phyloP scores from a whole-genome alignment of 2,888 invertebrate genomes.

The Cremastobaeus sp. region DNA sequence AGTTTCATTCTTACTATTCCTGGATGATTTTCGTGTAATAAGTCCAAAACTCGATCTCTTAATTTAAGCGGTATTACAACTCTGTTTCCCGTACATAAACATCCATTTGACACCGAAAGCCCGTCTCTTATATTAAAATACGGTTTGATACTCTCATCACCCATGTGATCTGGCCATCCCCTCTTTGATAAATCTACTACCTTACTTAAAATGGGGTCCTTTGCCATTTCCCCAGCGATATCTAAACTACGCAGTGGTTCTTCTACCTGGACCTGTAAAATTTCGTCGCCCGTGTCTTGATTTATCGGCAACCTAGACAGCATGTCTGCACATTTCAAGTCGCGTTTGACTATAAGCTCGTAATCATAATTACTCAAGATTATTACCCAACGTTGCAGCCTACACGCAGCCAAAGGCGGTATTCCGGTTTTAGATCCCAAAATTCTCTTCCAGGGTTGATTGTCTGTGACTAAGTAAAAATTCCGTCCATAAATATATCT shows the following conservation, averaged over 20 bases:
- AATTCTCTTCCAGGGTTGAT: constrained; percentile 59
- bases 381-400: constrained; percentile 61
- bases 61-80: constrained; percentile 30
- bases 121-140: constrained; percentile 12
- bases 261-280: constrained; percentile 1
- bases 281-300: constrained; percentile 1
- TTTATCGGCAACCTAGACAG: constrained; percentile 32
- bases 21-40: constrained; percentile 60
- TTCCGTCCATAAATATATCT: constrained; percentile 64
- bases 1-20: constrained; percentile 66
- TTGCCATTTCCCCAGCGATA: constrained; percentile 26
- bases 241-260: constrained; percentile 24
- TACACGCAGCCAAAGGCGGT: constrained; percentile 25
- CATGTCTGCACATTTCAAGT: constrained; percentile 48
- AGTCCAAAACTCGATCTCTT: constrained; percentile 19
- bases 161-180: constrained; percentile 28
- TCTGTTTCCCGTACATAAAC: constrained; percentile 29
- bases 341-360: constrained; percentile 21
- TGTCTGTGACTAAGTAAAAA: constrained; percentile 50
- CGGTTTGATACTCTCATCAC: constrained; percentile 10
- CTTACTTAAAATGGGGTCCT: constrained; percentile 27
- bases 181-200: constrained; percentile 8
- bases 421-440: constrained; percentile 54
- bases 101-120: constrained; percentile 10
- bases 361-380: constrained; percentile 61